Percentiles rank a stretch among this genome's conserved stretches.
These are phyloP conservation scores for Diceros bicornis DNA, from an alignment of 2,797 vertebrate genomes.

Conservation along the genomic window DNA sequence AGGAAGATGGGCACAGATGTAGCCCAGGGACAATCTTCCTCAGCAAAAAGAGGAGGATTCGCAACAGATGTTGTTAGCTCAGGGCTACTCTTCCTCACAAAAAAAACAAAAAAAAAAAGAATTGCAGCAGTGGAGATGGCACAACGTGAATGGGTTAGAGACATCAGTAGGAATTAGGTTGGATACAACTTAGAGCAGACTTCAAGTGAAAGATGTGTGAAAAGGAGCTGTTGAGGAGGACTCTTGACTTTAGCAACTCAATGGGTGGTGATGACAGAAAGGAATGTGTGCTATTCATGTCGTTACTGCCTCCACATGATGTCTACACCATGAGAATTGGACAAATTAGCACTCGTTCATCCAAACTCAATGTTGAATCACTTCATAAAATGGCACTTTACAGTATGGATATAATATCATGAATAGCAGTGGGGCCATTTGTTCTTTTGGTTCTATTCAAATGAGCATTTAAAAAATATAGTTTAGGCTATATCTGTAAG, in stretches of 20 bases:
- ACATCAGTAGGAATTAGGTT: not conserved
- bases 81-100: too few relatives aligned
- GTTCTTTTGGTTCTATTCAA: constrained; percentile 23
- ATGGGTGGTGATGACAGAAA: not conserved
- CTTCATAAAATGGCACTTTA: not conserved
- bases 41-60: too few relatives aligned
- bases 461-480: not conserved
- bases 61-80: too few relatives aligned
- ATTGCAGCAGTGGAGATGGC: not conserved
- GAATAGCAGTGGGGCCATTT: not conserved
- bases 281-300: not conserved
- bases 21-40: too few relatives aligned
- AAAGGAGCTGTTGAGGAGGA: not conserved
- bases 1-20: too few relatives aligned
- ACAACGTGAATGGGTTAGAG: not conserved
- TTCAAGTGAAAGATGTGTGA: not conserved
- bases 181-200: not conserved
- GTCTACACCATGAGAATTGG: not conserved
- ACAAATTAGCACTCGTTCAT: not conserved
- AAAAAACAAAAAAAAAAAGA: not conserved
- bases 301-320: too few relatives aligned
- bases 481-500: not conserved
- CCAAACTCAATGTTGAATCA: not conserved
- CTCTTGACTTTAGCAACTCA: not conserved
- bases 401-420: not conserved